A percentile compares a stretch with the other conserved stretches of the same genome.
phyloP scores from a whole-genome alignment of 2,888 invertebrate genomes.

The Apotomis betuletana region DNA sequence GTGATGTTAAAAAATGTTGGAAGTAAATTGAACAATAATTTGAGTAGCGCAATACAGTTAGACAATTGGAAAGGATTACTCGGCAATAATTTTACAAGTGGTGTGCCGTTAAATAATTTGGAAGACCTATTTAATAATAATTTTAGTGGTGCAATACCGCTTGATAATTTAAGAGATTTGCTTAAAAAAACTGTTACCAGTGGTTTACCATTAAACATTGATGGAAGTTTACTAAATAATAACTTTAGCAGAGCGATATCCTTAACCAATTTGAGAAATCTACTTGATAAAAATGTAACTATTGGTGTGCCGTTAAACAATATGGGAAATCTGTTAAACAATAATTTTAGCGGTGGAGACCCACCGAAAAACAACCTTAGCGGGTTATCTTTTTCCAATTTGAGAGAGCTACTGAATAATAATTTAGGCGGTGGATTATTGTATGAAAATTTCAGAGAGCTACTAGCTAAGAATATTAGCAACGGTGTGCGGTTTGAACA shows the following conservation, averaged over 20 bases:
- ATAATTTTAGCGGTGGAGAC: background rate
- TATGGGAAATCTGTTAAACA: background rate
- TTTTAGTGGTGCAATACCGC: background rate
- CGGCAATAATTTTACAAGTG: background rate
- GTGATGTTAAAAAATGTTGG: too few relatives aligned
- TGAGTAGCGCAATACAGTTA: too few relatives aligned
- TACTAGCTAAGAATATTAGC: background rate
- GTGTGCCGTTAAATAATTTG: background rate
- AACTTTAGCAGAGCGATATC: too few relatives aligned
- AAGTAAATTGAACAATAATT: too few relatives aligned
- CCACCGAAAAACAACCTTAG: background rate
- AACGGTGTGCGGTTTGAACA: background rate
- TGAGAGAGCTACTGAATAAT: background rate
- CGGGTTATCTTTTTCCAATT: background rate
- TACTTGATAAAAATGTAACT: background rate
- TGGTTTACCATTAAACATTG: too few relatives aligned
- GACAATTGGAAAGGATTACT: background rate
- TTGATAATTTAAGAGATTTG: background rate
- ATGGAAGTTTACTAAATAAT: background rate
- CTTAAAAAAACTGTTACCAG: background rate
- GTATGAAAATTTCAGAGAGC: background rate
- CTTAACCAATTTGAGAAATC: background rate
- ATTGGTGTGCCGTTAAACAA: background rate
- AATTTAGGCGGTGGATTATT: background rate
- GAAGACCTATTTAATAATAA: background rate